phyloP scores from a whole-genome alignment of 2,113 vertebrate genomes.

The Lucifuga dentata region DNA sequence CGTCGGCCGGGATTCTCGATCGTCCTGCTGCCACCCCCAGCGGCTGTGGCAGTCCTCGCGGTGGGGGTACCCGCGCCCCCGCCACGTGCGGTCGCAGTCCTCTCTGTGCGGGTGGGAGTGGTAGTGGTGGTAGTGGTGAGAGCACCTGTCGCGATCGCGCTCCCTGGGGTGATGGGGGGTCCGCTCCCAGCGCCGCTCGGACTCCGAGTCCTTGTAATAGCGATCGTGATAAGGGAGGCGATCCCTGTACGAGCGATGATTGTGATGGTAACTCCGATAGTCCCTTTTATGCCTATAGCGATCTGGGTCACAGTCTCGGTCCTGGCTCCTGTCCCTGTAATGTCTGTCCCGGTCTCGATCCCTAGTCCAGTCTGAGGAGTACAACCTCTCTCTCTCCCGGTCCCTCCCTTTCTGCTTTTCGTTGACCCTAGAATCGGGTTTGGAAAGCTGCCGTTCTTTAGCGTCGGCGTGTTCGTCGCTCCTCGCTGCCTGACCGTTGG shows the following conservation, averaged over 20 bases:
- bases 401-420: slow-evolving; percentile 47
- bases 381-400: slow-evolving; percentile 40
- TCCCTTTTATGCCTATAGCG: slow-evolving; percentile 76
- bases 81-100: slow-evolving; percentile 69
- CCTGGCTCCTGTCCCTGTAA: slow-evolving; percentile 71
- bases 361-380: slow-evolving; percentile 57
- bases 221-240: slow-evolving; percentile 80
- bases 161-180: slow-evolving; percentile 71
- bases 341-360: slow-evolving; percentile 48
- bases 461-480: slow-evolving; percentile 37
- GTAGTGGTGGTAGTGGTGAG: slow-evolving; percentile 66
- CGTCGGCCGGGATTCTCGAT: background rate
- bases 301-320: slow-evolving; percentile 75
- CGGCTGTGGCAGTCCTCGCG: slow-evolving; percentile 64
- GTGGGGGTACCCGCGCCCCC: slow-evolving; percentile 49
- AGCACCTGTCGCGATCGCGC: slow-evolving; percentile 76
- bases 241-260: slow-evolving; percentile 75
- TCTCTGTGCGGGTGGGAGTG: slow-evolving; percentile 70
- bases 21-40: slow-evolving; percentile 71
- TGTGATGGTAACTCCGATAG: slow-evolving; percentile 56
- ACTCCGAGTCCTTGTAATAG: slow-evolving; percentile 78
- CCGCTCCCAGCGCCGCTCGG: slow-evolving; percentile 72
- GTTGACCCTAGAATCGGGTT: slow-evolving; percentile 39
- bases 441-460: slow-evolving; percentile 49
- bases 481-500: slow-evolving; percentile 18